Evolutionary conservation across 1,140 invertebrate species (phyloP).

Genomic region (Cataglyphis hispanica): DNA sequence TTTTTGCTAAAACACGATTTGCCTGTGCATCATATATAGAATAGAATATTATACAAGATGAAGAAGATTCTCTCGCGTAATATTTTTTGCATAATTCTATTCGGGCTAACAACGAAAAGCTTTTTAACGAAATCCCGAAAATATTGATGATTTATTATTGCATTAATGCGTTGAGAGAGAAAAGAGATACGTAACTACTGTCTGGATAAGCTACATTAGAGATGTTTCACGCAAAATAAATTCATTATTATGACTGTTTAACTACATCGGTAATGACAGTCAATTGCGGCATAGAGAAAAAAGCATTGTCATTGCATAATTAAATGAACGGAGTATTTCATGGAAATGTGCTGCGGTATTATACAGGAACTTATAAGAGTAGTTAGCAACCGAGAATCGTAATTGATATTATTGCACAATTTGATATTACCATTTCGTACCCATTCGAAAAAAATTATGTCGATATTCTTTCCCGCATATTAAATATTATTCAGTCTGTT

Average conservation of each 20-base stretch:
- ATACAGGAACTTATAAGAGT: constrained; percentile 14
- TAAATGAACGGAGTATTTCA: constrained; percentile 42
- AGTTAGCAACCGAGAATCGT: constrained; percentile 27
- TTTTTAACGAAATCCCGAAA: constrained; percentile 49
- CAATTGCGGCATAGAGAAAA: constrained; percentile 45
- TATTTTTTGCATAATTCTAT: constrained; percentile 56
- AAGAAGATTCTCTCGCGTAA: constrained; percentile 21
- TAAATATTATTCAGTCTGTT: constrained; percentile 14
- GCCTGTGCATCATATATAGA: constrained; percentile 32
- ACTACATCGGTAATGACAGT: constrained; percentile 56
- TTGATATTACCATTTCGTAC: constrained; percentile 27
- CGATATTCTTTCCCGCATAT: neutral
- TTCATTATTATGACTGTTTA: constrained; percentile 58
- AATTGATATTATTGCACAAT: constrained; percentile 43
- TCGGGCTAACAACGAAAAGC: constrained; percentile 49
- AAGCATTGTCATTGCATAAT: constrained; percentile 48
- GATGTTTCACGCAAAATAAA: constrained; percentile 48
- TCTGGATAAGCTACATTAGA: constrained; percentile 31
- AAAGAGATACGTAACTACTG: neutral
- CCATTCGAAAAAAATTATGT: constrained; percentile 38
- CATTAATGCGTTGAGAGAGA: constrained; percentile 37
- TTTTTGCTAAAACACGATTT: constrained; percentile 23
- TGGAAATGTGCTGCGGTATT: constrained; percentile 14
- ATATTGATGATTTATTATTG: constrained; percentile 51
- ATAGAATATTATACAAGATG: constrained; percentile 33